A percentile compares a stretch with the other conserved stretches of the same genome.
phyloP scores from a whole-genome alignment of 2,888 invertebrate genomes.

The Pyrrhosoma nymphula region DNA sequence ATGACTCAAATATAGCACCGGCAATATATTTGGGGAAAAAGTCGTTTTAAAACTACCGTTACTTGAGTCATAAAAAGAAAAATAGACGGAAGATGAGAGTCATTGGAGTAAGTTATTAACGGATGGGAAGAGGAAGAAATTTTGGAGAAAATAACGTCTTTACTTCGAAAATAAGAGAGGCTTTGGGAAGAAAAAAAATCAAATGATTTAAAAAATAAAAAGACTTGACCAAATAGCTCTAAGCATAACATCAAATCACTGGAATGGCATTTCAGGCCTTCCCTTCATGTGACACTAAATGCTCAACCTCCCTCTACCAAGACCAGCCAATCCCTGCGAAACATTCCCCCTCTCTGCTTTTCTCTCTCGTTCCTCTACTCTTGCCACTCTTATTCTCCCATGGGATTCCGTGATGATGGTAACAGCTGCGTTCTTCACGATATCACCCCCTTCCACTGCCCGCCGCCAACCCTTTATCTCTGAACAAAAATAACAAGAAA shows the following conservation, averaged over 20 bases:
- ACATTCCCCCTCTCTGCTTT: not conserved
- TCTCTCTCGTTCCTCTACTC: not conserved
- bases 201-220: not conserved
- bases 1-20: too few relatives aligned
- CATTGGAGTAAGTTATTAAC: not conserved
- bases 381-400: not conserved
- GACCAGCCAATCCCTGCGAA: not conserved
- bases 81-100: not conserved
- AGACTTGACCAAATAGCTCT: not conserved
- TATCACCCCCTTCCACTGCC: not conserved
- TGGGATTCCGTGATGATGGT: slow-evolving; percentile 31
- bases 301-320: not conserved
- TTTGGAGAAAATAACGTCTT: not conserved
- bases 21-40: not conserved
- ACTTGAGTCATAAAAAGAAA: not conserved
- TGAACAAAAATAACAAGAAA: not conserved
- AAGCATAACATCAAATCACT: not conserved
- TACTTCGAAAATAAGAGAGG: not conserved
- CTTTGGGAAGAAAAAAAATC: not conserved
- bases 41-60: not conserved
- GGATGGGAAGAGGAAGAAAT: not conserved
- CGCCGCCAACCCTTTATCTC: slow-evolving; percentile 30
- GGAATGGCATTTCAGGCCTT: not conserved
- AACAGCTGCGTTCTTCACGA: slow-evolving; percentile 40
- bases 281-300: not conserved